These are phyloP conservation scores for Abrostola triplasia DNA, from an alignment of 2,888 invertebrate species.

Conservation along the genomic window DNA sequence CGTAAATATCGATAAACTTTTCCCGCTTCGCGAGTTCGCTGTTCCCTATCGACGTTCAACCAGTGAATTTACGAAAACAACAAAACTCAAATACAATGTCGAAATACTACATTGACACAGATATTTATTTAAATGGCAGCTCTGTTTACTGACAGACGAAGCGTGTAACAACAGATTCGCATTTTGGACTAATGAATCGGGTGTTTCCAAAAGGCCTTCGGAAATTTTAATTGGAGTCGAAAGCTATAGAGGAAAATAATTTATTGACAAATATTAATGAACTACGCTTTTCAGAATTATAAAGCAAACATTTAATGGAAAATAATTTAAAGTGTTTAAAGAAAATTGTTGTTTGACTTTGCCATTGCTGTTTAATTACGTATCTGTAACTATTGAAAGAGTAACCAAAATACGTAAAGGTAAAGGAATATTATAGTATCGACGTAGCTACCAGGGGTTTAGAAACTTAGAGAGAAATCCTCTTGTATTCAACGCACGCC, in stretches of 20 bases:
- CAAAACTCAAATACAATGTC: slow-evolving; percentile 43
- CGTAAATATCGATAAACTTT: too few relatives aligned
- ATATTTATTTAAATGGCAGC: slow-evolving; percentile 52
- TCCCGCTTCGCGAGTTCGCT: slow-evolving; percentile 24
- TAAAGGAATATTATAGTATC: slow-evolving; percentile 19
- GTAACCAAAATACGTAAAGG: neutral
- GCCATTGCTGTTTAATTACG: too few relatives aligned
- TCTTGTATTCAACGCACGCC: slow-evolving; percentile 66
- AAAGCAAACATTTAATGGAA: slow-evolving; percentile 4
- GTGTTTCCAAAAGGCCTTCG: slow-evolving; percentile 28
- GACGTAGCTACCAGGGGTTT: slow-evolving; percentile 40
- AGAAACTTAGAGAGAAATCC: slow-evolving; percentile 53
- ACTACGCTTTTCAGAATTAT: slow-evolving; percentile 6
- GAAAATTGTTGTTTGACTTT: too few relatives aligned
- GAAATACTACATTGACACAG: slow-evolving; percentile 47
- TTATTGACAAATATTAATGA: slow-evolving; percentile 21
- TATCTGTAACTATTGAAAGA: too few relatives aligned
- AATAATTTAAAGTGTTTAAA: neutral
- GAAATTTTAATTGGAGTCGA: slow-evolving; percentile 45
- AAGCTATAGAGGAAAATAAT: slow-evolving; percentile 27
- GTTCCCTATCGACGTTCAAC: slow-evolving; percentile 44
- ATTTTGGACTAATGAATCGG: slow-evolving; percentile 51
- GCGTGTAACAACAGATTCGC: slow-evolving; percentile 35
- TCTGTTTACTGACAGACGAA: slow-evolving; percentile 43
- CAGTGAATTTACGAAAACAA: slow-evolving; percentile 33